Conservation (phyloP, 2,797 vertebrate genomes). For the Poecilia picta region DNA sequence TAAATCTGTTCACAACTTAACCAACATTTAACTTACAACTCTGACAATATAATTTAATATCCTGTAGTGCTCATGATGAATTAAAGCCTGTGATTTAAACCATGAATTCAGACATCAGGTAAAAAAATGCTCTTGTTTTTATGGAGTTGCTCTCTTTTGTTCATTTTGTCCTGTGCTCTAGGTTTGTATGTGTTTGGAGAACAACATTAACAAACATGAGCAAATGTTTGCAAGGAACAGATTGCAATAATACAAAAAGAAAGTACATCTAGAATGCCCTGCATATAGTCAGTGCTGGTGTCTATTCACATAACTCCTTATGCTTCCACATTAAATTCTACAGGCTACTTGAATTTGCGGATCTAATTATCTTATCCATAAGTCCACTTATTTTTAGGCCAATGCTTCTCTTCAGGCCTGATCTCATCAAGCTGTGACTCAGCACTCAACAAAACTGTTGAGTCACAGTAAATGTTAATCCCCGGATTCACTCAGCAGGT, state of each 20-base stretch:
- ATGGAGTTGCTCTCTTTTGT: neutral
- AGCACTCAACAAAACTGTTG: conserved; percentile 26
- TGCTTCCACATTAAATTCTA: conserved; percentile 21
- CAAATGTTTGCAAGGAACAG: neutral
- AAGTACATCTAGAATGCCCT: neutral
- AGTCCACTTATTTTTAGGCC: conserved; percentile 55
- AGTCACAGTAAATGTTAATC: conserved; percentile 23
- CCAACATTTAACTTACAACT: neutral
- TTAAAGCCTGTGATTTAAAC: neutral
- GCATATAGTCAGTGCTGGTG: neutral
- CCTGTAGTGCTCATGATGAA: neutral
- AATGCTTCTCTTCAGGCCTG: conserved; percentile 25
- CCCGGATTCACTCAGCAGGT: neutral
- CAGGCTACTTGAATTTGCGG: conserved; percentile 31
- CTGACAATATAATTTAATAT: neutral
- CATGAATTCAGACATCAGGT: neutral
- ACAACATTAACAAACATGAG: neutral
- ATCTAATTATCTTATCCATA: conserved; percentile 56
- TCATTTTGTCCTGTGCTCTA: neutral
- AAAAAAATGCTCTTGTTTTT: neutral
- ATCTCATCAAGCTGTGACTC: conserved; percentile 48
- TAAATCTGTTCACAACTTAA: neutral
- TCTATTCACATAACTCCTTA: neutral
- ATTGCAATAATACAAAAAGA: neutral
- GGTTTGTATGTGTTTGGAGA: neutral